Evolutionary conservation across 2,113 vertebrate species (phyloP), one percentile per base, ranked within the genome.

Genomic region (Lontra canadensis): DNA sequence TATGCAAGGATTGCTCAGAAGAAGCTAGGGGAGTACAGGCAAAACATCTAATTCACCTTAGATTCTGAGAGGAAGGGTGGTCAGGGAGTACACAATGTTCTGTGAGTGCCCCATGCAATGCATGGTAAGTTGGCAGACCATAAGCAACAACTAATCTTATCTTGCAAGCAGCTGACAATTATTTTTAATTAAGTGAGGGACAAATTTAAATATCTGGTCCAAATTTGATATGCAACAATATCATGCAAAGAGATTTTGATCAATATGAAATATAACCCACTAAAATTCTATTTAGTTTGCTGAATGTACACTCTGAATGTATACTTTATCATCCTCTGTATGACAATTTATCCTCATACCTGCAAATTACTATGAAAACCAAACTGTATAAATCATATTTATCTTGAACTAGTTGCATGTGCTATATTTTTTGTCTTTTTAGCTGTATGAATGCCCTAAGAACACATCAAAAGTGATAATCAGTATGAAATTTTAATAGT

Each of bases 301-400:
- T 76, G 42, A 94, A 71, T 55, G 17, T 20, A 90, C 5, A 49
- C 36, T 26, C 8, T 26, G 12, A 92, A 42, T 17, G 13, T 31
- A 34, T 61, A 71, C 61, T 73, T 82, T 63, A 29, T 82, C n/a
- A 87, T 31, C 23, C n/a, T 55, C 36, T 78, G 20, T 23, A 39
- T 31, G 6, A 84, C 26, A 85, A 81, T 47, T 67, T 13, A 69
- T 49, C 49, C 18, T 84, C 14, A 31, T 31, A 17, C 6, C 13
- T 96, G 3, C 29, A 86, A 76, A 86, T 82, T 82, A 69, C 59
- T 21, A 94, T 63, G 29, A 92, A 97, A 92, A 39, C 34, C 44
- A 85, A 89, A 63, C 10, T 67, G n/a, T n/a, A 21, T 67, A 69
- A 65, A 52, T 71, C n/a, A 55, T 67, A 74, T 61, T 65, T 42